Conservation (phyloP, 2,797 vertebrate genomes). For the Menidia menidia region DNA sequence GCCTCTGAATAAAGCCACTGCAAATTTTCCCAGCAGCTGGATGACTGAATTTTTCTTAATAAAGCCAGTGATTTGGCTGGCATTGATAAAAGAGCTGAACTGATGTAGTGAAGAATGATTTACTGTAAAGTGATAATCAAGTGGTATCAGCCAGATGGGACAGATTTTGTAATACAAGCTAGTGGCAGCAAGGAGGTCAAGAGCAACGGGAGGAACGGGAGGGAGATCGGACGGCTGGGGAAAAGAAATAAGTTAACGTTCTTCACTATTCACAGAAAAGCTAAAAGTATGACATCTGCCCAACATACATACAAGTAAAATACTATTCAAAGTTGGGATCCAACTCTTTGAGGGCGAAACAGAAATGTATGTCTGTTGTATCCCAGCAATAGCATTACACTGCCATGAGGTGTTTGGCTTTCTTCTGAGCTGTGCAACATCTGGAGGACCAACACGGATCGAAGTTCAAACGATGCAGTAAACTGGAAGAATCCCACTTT, state of each 20-base stretch:
- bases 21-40: too few species aligned
- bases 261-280: neutral
- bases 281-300: neutral
- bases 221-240: neutral
- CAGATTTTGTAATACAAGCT: neutral
- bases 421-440: slow-evolving; percentile 46
- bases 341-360: neutral
- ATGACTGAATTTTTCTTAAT: too few species aligned
- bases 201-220: neutral
- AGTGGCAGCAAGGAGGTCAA: neutral
- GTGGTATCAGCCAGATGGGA: too few species aligned
- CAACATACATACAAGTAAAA: neutral
- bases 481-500: slow-evolving; percentile 49
- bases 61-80: neutral
- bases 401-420: slow-evolving; percentile 25
- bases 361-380: slow-evolving; percentile 2
- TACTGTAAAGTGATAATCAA: too few species aligned
- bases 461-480: slow-evolving; percentile 34
- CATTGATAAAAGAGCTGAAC: neutral
- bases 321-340: neutral
- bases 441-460: slow-evolving; percentile 44
- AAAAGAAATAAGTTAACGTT: neutral
- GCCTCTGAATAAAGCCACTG: too few species aligned
- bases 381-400: slow-evolving; percentile 7
- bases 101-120: neutral